phyloP scores from a whole-genome alignment of 2,113 vertebrate species.

The Poecile atricapillus region DNA sequence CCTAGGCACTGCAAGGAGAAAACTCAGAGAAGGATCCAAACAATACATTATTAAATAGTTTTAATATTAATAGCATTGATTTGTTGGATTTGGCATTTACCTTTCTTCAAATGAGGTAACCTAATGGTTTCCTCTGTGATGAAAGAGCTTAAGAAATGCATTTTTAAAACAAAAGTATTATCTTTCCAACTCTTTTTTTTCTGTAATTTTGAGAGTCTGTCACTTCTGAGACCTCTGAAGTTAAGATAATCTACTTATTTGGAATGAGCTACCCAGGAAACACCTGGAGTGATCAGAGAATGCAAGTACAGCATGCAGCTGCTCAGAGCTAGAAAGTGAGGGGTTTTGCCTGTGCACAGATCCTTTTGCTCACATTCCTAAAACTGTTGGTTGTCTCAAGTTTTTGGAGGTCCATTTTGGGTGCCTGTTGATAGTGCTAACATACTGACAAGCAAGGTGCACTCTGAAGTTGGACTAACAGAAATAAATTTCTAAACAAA shows the following conservation, averaged over 20 bases:
- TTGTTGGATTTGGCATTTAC: not conserved
- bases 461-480: not conserved
- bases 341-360: not conserved
- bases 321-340: not conserved
- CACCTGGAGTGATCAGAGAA: not conserved
- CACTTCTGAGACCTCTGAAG: not conserved
- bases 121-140: not conserved
- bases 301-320: not conserved
- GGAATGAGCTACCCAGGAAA: not conserved
- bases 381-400: not conserved
- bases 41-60: not conserved
- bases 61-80: slow-evolving; percentile 13
- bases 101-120: not conserved
- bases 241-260: not conserved
- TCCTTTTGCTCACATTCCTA: not conserved
- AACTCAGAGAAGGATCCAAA: not conserved
- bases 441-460: not conserved
- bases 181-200: not conserved
- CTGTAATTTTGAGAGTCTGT: not conserved
- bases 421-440: accelerated
- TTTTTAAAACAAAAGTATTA: not conserved
- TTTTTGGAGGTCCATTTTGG: not conserved
- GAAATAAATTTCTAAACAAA: not conserved
- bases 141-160: not conserved
- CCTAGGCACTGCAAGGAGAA: not conserved